These are phyloP conservation scores for Tragelaphus imberbis DNA, from an alignment of 2,113 vertebrate species.

Conservation along the genomic window DNA sequence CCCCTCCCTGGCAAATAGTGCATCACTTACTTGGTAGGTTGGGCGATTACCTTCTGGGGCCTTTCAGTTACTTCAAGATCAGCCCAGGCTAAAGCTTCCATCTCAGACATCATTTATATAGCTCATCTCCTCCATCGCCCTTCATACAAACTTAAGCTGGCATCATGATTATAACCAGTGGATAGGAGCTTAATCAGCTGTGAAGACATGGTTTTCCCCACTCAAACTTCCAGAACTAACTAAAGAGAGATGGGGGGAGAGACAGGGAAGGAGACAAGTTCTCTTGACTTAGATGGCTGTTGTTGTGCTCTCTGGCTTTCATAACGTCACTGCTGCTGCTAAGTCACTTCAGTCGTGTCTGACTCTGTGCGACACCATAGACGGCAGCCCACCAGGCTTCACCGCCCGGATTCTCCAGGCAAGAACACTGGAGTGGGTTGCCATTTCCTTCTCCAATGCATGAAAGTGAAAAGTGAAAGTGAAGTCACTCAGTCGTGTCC, in stretches of 20 bases:
- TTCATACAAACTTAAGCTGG: neutral
- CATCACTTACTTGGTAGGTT: neutral
- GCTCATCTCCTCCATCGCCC: neutral
- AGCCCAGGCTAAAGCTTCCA: neutral
- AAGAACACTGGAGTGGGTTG: no score
- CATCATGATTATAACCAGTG: neutral
- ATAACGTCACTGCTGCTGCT: neutral
- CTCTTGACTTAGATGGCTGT: neutral
- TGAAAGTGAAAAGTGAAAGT: no score
- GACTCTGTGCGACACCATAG: no score
- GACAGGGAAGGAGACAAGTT: neutral
- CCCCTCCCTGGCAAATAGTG: neutral
- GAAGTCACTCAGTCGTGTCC: no score
- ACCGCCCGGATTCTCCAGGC: no score
- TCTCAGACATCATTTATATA: conserved; percentile 1
- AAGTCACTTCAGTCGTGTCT: no score
- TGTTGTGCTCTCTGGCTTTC: neutral
- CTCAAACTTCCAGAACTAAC: neutral
- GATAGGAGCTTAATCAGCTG: neutral
- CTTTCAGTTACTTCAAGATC: neutral
- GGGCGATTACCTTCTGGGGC: neutral
- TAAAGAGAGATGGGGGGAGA: neutral
- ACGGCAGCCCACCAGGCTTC: no score
- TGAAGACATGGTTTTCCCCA: neutral
- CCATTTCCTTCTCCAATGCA: no score